These are phyloP conservation scores for Orbicella faveolata DNA, from an alignment of 64 coral and sea anemone species.

Conservation along the genomic window DNA sequence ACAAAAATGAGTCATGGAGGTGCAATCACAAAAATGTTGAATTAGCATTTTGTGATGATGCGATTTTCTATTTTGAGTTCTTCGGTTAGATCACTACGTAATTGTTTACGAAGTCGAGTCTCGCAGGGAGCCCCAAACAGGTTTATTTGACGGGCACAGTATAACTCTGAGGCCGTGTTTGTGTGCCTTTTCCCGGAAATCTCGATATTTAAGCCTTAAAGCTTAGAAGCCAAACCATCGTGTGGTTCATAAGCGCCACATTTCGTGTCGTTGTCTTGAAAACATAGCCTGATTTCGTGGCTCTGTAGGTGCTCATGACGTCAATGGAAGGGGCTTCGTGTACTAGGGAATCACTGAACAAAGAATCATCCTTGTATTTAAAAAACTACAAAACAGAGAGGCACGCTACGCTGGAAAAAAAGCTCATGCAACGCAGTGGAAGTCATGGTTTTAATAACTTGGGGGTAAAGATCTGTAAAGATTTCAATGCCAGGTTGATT, in stretches of 20 bases:
- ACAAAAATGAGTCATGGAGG: neutral
- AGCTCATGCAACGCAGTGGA: neutral
- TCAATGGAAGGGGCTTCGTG: constrained; percentile 8
- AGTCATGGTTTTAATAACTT: neutral
- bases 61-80: constrained; percentile 19
- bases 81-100: neutral
- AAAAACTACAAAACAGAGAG: neutral
- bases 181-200: too few species aligned
- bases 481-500: neutral
- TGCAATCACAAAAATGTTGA: neutral
- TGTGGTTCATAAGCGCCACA: too few species aligned
- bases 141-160: too few species aligned
- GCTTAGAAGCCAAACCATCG: too few species aligned
- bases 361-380: neutral
- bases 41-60: constrained; percentile 29
- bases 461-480: neutral
- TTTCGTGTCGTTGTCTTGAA: constrained; percentile 9
- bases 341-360: neutral
- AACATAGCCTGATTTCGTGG: constrained; percentile 30
- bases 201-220: too few species aligned
- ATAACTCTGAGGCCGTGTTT: too few species aligned
- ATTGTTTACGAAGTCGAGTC: neutral
- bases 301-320: neutral
- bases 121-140: too few species aligned
- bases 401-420: constrained; percentile 13